Base-by-base conservation (phyloP, 2,888 invertebrate genomes). In the Hydraecia micacea region DNA sequence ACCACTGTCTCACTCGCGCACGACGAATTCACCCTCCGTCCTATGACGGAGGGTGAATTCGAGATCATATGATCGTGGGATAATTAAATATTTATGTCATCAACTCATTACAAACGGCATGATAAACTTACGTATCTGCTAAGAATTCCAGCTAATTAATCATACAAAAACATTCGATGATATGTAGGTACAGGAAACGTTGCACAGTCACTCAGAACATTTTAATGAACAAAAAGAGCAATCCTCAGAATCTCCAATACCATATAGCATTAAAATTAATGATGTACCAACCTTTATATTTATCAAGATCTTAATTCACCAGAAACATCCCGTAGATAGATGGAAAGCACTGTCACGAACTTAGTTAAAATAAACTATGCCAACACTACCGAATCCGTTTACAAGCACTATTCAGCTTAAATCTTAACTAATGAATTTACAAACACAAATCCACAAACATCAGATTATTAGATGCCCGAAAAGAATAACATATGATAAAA, bases 71-170 rank as follows among this genome's bases (percentile, higher is more conserved):
- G 89, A 94, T 94, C 95, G 94, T 95, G 95, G 93, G 94, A 95
- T 96, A 96, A 96, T 96, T 96, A 96, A 96, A 96, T 96, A 96
- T 96, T 95, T 95, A 96, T 95, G 89, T 93, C 93, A 94, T 46
- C 46, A 42, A 42, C 42, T 42, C 13, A 46, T 94, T 92, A 91
- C 91, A 92, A 90, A 92, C 90, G 88, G 87, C 84, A 90, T 80
- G 76, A 87, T 81, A 49, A 78, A 86, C 69, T 85, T 82, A 87
- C 77, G 66, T 79, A 73, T 87, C 65, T 74, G 60, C 70, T 72
- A 80, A 79, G 52, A 77, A 73, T 62, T 76, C 7, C 25, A 75
- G 63, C 52, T 75, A 60, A 78, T 74, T 72, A 75, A 13, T 49
- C 36, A 58, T 18, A 13, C 15, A 60, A 69, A 65, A 36, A 36